Conservation (phyloP, 2,113 vertebrate genomes). For the Melospiza georgiana region DNA sequence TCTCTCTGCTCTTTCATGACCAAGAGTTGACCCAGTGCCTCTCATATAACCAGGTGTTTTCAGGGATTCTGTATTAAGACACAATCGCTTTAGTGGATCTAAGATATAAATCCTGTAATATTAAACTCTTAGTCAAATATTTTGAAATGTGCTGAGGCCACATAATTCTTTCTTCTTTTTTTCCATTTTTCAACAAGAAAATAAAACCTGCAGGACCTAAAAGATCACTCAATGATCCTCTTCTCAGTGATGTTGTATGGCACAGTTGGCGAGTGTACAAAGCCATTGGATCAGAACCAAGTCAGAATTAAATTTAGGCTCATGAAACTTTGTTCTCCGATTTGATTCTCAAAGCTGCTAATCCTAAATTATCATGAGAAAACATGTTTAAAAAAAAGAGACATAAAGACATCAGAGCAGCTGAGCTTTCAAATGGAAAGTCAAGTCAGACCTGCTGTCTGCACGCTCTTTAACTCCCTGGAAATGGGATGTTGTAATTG, state of each 20-base stretch:
- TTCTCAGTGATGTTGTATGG: not conserved
- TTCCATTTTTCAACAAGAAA: not conserved
- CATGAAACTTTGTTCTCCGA: constrained; percentile 13
- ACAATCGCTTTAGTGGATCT: not conserved
- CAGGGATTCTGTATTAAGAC: not conserved
- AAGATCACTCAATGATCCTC: not conserved
- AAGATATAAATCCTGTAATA: not conserved
- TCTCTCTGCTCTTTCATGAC: not conserved
- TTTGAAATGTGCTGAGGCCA: not conserved
- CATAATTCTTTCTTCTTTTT: not conserved
- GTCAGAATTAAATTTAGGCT: constrained; percentile 51
- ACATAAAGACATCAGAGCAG: not conserved
- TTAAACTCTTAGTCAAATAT: not conserved
- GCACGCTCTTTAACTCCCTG: not conserved
- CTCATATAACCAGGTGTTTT: not conserved
- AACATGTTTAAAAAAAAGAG: not conserved
- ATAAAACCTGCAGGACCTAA: not conserved
- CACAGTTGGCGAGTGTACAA: not conserved
- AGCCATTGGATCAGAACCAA: constrained; percentile 52
- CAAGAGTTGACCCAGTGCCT: not conserved
- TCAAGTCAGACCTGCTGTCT: constrained; percentile 2
- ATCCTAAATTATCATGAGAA: constrained; percentile 67
- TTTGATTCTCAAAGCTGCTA: constrained; percentile 61
- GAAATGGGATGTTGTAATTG: not conserved
- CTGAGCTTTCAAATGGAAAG: not conserved